phyloP scores from a whole-genome alignment of 2,888 invertebrate genomes.

The Oxycera nigricornis region DNA sequence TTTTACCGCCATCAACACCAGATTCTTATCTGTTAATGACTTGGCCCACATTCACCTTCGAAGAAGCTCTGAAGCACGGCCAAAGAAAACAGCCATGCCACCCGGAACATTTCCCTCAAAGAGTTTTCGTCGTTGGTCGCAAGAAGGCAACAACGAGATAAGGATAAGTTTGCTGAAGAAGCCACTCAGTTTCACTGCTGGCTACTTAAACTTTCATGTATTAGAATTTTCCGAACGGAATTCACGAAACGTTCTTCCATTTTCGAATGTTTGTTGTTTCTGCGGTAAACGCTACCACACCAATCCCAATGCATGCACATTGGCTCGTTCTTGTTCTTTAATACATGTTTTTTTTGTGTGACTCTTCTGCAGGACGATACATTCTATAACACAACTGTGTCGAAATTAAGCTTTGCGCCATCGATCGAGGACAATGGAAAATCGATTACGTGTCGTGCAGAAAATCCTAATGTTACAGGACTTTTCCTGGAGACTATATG shows the following conservation, averaged over 20 bases:
- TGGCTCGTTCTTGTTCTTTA: neutral
- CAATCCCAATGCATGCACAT: neutral
- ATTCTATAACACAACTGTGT: conserved; percentile 78
- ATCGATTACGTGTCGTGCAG: conserved; percentile 79
- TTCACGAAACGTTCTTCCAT: neutral
- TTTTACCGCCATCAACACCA: conserved; percentile 37
- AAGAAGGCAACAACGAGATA: neutral
- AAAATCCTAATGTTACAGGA: conserved; percentile 82
- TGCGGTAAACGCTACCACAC: conserved; percentile 10
- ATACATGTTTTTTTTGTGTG: conserved; percentile 49
- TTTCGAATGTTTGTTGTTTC: conserved; percentile 16
- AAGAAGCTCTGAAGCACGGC: neutral
- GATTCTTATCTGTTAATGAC: conserved; percentile 40
- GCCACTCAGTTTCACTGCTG: neutral
- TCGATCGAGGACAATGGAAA: conserved; percentile 83
- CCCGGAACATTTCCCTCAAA: neutral
- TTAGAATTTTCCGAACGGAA: conserved; percentile 12
- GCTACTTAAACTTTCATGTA: conserved; percentile 36
- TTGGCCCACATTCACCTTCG: conserved; percentile 38
- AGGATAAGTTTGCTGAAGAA: conserved; percentile 28
- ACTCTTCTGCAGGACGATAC: conserved; percentile 69
- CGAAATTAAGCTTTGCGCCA: conserved; percentile 81
- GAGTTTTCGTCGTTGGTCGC: neutral
- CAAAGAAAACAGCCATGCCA: neutral
- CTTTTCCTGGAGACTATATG: conserved; percentile 77